Conservation (phyloP, 2,888 invertebrate genomes). For the Trichopoda pennipes region DNA sequence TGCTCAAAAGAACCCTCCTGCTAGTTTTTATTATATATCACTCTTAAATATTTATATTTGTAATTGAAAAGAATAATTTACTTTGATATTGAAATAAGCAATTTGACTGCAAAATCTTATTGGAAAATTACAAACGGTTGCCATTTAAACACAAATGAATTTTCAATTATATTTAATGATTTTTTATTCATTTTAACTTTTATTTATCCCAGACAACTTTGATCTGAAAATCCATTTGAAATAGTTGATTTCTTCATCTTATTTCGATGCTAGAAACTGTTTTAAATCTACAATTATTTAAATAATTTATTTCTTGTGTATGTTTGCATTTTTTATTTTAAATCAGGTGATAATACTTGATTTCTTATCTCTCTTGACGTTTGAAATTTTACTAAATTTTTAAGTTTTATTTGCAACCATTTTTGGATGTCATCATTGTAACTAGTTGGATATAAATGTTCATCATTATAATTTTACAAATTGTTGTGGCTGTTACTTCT, state of each 20-base stretch:
- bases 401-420: slow-evolving; percentile 14
- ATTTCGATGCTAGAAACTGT: neutral
- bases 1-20: too few relatives aligned
- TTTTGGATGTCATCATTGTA: neutral
- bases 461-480: slow-evolving; percentile 43
- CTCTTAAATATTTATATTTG: too few relatives aligned
- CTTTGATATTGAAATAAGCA: too few relatives aligned
- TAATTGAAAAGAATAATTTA: too few relatives aligned
- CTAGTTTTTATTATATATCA: too few relatives aligned
- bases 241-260: neutral
- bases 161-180: too few relatives aligned
- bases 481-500: slow-evolving; percentile 18
- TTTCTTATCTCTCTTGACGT: slow-evolving; percentile 34
- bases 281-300: slow-evolving; percentile 29
- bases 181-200: too few relatives aligned
- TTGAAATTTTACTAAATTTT: slow-evolving; percentile 39
- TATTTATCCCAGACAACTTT: too few relatives aligned
- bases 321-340: slow-evolving; percentile 19
- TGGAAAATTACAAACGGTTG: too few relatives aligned
- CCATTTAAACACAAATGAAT: too few relatives aligned
- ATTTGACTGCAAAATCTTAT: too few relatives aligned
- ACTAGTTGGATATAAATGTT: slow-evolving; percentile 34
- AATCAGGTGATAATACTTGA: slow-evolving; percentile 56
- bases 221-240: too few relatives aligned
- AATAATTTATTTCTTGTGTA: slow-evolving; percentile 28